These are phyloP conservation scores for Tubulanus polymorphus DNA, from an alignment of 2,888 invertebrate genomes.

Conservation along the genomic window DNA sequence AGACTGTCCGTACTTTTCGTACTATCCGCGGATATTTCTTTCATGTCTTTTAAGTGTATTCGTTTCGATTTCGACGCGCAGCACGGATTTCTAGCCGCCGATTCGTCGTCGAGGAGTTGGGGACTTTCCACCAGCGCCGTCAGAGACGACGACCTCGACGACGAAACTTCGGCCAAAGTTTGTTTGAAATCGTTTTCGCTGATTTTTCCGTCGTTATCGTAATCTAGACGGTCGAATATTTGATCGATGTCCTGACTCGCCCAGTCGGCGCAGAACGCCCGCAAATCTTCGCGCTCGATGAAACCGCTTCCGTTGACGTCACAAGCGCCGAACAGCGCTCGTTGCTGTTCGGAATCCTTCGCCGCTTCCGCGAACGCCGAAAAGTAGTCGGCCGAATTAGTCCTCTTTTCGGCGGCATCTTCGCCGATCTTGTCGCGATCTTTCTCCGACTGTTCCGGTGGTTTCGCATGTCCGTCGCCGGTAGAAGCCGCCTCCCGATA, in stretches of 20 bases:
- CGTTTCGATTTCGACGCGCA: background rate
- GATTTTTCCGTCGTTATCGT: conserved; percentile 34
- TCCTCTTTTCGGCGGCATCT: too few species aligned
- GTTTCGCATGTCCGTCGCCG: too few species aligned
- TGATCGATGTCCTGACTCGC: conserved; percentile 31
- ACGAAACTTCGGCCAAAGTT: background rate
- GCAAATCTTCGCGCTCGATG: conserved; percentile 22
- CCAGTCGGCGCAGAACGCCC: conserved; percentile 24
- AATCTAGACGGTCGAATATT: conserved; percentile 32
- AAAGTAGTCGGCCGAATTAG: too few species aligned
- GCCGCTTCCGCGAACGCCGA: background rate
- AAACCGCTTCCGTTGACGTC: conserved; percentile 8
- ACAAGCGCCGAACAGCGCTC: conserved; percentile 4
- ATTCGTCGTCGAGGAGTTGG: background rate
- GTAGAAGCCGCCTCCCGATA: too few species aligned
- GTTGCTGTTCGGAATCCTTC: background rate
- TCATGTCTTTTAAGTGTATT: too few species aligned
- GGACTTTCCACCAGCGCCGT: background rate
- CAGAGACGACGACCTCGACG: too few species aligned
- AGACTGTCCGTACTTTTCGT: too few species aligned
- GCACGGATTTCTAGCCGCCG: background rate
- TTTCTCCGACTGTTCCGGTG: too few species aligned
- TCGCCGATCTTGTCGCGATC: too few species aligned
- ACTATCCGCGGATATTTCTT: too few species aligned
- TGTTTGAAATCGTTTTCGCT: conserved; percentile 21